Conservation (phyloP, 2,797 vertebrate species). For the Halcyon badia region DNA sequence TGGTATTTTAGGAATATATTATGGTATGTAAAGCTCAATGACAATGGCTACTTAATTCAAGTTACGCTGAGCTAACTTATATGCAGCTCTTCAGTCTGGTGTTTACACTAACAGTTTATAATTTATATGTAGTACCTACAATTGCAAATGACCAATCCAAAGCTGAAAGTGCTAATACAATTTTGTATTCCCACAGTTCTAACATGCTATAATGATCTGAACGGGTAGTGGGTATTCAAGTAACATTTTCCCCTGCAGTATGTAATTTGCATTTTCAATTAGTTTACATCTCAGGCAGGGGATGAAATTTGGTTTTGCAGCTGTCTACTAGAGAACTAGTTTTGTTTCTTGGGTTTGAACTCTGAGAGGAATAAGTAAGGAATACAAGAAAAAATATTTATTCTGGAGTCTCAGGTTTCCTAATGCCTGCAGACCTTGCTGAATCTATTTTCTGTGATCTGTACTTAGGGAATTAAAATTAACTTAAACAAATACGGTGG, state of each 20-base stretch:
- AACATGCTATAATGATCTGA: not conserved
- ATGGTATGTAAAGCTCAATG: not conserved
- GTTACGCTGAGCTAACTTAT: not conserved
- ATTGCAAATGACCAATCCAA: not conserved
- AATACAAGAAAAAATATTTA: not conserved
- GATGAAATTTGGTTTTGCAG: not conserved
- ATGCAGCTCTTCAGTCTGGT: not conserved
- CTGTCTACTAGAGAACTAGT: not conserved
- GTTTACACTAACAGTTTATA: not conserved
- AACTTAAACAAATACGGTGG: not conserved
- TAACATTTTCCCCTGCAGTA: not conserved
- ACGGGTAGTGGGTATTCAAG: accelerated
- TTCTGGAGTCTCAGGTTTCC: not conserved
- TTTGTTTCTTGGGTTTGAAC: not conserved
- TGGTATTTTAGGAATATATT: not conserved
- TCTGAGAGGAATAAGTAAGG: not conserved
- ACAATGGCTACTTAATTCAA: not conserved
- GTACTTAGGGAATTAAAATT: not conserved
- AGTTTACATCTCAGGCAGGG: constrained; percentile 6
- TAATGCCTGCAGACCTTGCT: not conserved
- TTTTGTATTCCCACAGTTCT: not conserved
- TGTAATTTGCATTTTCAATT: not conserved
- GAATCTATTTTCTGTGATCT: not conserved
- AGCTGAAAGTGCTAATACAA: not conserved
- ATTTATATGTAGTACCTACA: not conserved